Evolutionary conservation across 2,888 invertebrate genomes (phyloP).

Genomic region (Phengaris alcon): DNA sequence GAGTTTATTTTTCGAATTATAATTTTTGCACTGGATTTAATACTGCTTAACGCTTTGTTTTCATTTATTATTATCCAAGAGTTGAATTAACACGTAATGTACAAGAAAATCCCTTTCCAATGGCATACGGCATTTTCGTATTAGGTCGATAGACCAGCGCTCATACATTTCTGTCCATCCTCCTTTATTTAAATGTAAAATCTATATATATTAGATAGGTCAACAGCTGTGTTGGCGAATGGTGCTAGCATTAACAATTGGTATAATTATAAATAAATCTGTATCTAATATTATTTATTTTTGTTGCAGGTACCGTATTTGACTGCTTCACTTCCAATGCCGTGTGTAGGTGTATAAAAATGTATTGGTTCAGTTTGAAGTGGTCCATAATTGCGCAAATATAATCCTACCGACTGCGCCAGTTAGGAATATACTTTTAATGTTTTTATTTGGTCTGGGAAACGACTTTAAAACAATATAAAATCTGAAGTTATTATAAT

Average conservation of each 20-base stretch:
- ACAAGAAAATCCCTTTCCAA: too few relatives aligned
- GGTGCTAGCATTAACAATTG: too few relatives aligned
- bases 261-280: too few relatives aligned
- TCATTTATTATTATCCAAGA: too few relatives aligned
- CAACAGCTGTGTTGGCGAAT: too few relatives aligned
- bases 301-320: not conserved
- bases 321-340: not conserved
- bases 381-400: not conserved
- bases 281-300: not conserved
- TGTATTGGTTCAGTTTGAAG: not conserved
- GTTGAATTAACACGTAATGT: too few relatives aligned
- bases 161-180: too few relatives aligned
- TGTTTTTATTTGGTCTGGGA: not conserved
- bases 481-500: not conserved
- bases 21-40: slow-evolving; percentile 1
- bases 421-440: not conserved
- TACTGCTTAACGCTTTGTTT: not conserved
- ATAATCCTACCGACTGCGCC: not conserved
- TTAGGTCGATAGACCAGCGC: too few relatives aligned
- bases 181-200: too few relatives aligned
- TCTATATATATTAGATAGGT: too few relatives aligned
- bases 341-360: not conserved
- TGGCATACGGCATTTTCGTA: too few relatives aligned
- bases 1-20: slow-evolving; percentile 20
- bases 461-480: not conserved